Conservation (phyloP, 2,113 vertebrate species). For the Amblyornis subalaris region DNA sequence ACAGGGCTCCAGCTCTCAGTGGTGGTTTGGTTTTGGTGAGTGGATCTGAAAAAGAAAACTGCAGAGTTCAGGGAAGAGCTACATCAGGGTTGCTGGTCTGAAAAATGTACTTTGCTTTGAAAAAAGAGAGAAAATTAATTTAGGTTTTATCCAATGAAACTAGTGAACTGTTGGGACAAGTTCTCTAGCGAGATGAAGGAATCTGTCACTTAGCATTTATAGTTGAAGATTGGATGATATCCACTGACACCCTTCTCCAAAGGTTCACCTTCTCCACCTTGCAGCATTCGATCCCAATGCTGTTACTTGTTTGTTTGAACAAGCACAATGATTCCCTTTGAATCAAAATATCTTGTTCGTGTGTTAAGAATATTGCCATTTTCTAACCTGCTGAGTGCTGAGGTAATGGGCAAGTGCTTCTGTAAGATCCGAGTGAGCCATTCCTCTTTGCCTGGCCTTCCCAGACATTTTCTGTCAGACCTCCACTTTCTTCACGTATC, state of each 20-base stretch:
- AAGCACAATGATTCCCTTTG: neutral
- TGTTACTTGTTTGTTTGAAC: neutral
- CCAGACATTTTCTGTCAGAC: neutral
- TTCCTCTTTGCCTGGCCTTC: neutral
- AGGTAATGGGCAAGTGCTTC: neutral
- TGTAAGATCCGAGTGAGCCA: fast-evolving
- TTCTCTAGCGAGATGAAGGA: neutral
- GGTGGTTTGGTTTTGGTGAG: neutral
- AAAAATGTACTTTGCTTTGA: neutral
- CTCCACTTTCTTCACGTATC: fast-evolving
- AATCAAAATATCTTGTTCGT: neutral
- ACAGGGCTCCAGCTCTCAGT: neutral
- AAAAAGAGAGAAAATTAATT: neutral
- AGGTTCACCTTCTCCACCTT: neutral
- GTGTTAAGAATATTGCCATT: neutral
- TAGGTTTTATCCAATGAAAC: neutral
- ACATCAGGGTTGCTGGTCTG: neutral
- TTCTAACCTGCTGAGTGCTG: neutral
- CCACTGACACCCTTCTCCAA: neutral
- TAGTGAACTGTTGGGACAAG: neutral
- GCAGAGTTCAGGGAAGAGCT: neutral
- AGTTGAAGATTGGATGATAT: neutral
- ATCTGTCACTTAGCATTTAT: neutral
- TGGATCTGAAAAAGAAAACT: neutral
- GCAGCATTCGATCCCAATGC: fast-evolving